Conservation (phyloP, 2,797 vertebrate species). For the Typhlichthys eigenmanni region DNA sequence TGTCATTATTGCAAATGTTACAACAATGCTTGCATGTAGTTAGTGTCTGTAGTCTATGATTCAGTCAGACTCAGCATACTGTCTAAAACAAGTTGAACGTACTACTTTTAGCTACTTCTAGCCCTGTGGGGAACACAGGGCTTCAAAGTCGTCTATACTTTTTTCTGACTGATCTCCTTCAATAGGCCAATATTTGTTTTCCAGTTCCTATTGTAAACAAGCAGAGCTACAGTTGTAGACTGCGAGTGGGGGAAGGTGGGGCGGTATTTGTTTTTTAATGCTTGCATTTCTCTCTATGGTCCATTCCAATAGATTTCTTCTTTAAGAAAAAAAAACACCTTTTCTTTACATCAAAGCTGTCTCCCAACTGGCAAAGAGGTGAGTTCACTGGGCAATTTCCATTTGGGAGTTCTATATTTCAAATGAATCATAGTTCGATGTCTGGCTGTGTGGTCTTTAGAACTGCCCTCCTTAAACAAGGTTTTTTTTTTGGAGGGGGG, state of each 20-base stretch:
- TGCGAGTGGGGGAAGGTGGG: neutral
- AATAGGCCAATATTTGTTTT: constrained; percentile 1
- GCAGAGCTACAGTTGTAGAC: neutral
- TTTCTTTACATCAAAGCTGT: neutral
- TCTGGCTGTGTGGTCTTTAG: constrained; percentile 39
- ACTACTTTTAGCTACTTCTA: too few species aligned
- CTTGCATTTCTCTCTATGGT: constrained; percentile 1
- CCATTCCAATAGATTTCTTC: neutral
- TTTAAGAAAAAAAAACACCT: neutral
- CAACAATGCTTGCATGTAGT: too few species aligned
- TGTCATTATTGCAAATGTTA: too few species aligned
- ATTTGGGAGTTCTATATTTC: constrained; percentile 33
- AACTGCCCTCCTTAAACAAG: constrained; percentile 24
- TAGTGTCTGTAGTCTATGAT: too few species aligned
- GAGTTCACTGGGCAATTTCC: constrained; percentile 15
- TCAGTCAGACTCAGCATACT: too few species aligned
- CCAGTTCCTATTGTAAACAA: neutral
- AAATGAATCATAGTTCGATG: constrained; percentile 42
- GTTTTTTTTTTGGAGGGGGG: constrained; percentile 4
- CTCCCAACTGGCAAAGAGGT: neutral
- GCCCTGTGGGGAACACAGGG: too few species aligned
- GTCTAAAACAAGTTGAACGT: too few species aligned
- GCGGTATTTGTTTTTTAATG: neutral
- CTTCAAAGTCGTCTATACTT: neutral
- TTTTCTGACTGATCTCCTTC: constrained; percentile 1